Conservation (phyloP, 1,140 invertebrate species). For the Magallana ariakensis region DNA sequence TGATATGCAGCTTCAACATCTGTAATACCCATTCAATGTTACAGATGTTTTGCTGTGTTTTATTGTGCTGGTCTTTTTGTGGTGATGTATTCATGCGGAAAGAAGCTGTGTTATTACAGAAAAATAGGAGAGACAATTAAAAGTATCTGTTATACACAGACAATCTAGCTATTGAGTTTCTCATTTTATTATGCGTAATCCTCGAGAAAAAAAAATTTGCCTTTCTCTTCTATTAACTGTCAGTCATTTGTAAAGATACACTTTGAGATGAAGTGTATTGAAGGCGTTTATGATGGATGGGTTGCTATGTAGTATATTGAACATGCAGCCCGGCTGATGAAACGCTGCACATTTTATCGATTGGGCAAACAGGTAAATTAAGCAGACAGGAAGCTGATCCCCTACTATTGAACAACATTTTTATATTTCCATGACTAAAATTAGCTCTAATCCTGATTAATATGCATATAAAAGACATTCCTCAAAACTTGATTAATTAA, state of each 20-base stretch:
- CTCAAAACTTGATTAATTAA: too few species aligned
- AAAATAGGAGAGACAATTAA: neutral
- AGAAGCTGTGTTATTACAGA: conserved; percentile 11
- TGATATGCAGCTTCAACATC: neutral
- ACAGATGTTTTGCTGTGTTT: conserved; percentile 1
- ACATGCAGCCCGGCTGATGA: neutral
- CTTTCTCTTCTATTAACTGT: neutral
- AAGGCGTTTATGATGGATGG: neutral
- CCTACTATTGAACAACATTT: too few species aligned
- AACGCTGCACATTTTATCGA: too few species aligned
- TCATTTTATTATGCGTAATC: neutral
- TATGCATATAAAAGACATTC: too few species aligned
- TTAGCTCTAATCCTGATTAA: too few species aligned
- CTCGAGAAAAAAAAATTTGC: too few species aligned
- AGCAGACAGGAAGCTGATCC: too few species aligned
- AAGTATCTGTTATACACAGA: conserved; percentile 16
- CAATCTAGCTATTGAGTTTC: neutral
- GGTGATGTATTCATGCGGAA: neutral
- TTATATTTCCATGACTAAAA: too few species aligned
- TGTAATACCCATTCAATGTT: neutral
- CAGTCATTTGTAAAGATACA: neutral
- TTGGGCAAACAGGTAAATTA: too few species aligned
- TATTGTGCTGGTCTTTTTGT: conserved; percentile 17
- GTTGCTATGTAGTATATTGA: neutral
- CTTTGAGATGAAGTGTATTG: neutral